A percentile compares a stretch with the other conserved stretches of the same genome.
phyloP scores from a whole-genome alignment of 2,797 vertebrate species.

The Acanthiza pusilla region DNA sequence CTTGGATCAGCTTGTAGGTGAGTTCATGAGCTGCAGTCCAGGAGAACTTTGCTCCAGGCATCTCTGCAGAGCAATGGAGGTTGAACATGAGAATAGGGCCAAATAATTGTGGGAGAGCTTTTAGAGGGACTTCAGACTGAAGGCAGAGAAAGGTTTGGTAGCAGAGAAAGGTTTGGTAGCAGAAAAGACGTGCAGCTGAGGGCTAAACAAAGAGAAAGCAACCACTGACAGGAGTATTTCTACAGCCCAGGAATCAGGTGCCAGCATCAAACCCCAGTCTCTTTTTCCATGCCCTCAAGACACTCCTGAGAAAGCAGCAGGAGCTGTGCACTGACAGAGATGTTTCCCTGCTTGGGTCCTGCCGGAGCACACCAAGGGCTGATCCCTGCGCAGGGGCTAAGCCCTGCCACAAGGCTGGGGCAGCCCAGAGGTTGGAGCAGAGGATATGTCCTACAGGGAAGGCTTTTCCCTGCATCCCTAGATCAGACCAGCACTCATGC shows the following conservation, averaged over 20 bases:
- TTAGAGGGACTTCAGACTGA: neutral
- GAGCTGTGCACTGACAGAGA: neutral
- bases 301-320: neutral
- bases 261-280: neutral
- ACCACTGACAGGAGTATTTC: neutral
- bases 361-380: neutral
- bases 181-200: neutral
- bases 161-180: neutral
- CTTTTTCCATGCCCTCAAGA: neutral
- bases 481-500: neutral
- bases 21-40: neutral
- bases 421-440: neutral
- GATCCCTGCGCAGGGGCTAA: neutral
- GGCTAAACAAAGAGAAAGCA: neutral
- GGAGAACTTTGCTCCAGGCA: neutral
- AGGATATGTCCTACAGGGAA: neutral
- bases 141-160: neutral
- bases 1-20: neutral
- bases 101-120: neutral
- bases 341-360: neutral
- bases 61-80: neutral
- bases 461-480: neutral
- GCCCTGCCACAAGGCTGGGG: neutral
- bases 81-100: neutral
- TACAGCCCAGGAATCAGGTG: neutral